Base-by-base conservation (phyloP, 2,797 vertebrate species). In the Ispidina lecontei region DNA sequence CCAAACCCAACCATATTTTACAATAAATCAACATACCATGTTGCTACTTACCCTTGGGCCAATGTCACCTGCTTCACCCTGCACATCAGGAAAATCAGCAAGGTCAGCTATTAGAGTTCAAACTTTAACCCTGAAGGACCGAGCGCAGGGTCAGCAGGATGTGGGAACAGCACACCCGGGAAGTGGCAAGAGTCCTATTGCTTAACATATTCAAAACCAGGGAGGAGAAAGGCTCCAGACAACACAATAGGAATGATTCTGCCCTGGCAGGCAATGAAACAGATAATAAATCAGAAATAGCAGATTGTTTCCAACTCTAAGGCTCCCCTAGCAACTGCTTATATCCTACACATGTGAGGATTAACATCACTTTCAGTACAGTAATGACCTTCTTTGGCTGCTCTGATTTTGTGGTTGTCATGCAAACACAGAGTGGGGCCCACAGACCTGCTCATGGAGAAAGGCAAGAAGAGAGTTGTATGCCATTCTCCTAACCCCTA, bases 61-160 rank as follows among this genome's bases (percentile, higher is more conserved):
- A 4, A 98, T 55, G 89, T 99, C 98, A 97, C 99, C 99, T 87
- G 98, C 98, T 96, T 98, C 98, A 91, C 99, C 99, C 99, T 99
- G 97, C 2, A 9, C 41, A 79, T 68, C 93, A 93, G 74, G 90
- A 84, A 93, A 93, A 94, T 87, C 29, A 94, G 69, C 37, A 79
- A 90, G 80, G 60, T 86, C 70, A 95, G 75, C 67, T 55, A 35
- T 89, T 33, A 74, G 84, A 89, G 82, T 33, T 82, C 87, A 62
- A 23, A 39, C 72, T 69, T 90, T 82, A 86, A 1, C 60, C 68
- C 14, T 1, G 2, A 78, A 64, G 80, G 49, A 68, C 39, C 7
- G 2, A 94, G 69, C 7, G 3, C 13, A 8, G 63, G 86, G 91
- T 91, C 89, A 89, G 78, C 77, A 77, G 81, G 74, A 95, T 7